Evolutionary conservation across 2,888 invertebrate genomes (phyloP).

Genomic region (Lithosia quadra): DNA sequence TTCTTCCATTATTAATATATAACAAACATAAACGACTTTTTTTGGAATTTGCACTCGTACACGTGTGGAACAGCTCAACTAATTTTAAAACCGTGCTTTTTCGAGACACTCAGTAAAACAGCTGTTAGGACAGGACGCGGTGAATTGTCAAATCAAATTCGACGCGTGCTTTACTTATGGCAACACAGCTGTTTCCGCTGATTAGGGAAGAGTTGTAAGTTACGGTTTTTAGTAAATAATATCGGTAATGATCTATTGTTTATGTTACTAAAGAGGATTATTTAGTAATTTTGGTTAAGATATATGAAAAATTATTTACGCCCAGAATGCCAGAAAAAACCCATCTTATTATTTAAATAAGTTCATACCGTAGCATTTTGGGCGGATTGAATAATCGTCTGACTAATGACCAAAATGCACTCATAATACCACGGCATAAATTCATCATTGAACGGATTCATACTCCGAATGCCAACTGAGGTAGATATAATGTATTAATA

Average conservation of each 20-base stretch:
- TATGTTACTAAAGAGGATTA: neutral
- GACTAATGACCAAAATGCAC: too few relatives aligned
- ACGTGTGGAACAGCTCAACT: slow-evolving; percentile 69
- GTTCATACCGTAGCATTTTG: too few relatives aligned
- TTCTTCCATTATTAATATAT: slow-evolving; percentile 71
- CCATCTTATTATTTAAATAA: too few relatives aligned
- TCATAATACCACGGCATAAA: too few relatives aligned
- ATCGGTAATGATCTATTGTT: slow-evolving; percentile 8
- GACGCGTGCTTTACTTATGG: slow-evolving; percentile 61
- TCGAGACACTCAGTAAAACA: slow-evolving; percentile 72
- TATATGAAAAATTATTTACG: too few relatives aligned
- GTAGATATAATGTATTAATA: too few relatives aligned
- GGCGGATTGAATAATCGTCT: too few relatives aligned
- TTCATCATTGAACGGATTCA: too few relatives aligned
- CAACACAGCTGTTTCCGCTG: slow-evolving; percentile 62
- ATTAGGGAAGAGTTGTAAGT: slow-evolving; percentile 18
- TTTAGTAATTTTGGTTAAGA: too few relatives aligned
- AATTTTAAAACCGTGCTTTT: slow-evolving; percentile 67
- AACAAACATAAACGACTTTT: slow-evolving; percentile 38
- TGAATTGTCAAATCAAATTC: slow-evolving; percentile 78
- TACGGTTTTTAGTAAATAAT: slow-evolving; percentile 17
- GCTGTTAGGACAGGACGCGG: slow-evolving; percentile 82
- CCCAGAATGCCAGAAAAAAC: too few relatives aligned
- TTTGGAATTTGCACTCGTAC: slow-evolving; percentile 57
- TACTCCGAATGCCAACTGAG: too few relatives aligned